These are phyloP conservation scores for Cataglyphis albicans DNA, from an alignment of 2,888 invertebrate species.

Conservation along the genomic window DNA sequence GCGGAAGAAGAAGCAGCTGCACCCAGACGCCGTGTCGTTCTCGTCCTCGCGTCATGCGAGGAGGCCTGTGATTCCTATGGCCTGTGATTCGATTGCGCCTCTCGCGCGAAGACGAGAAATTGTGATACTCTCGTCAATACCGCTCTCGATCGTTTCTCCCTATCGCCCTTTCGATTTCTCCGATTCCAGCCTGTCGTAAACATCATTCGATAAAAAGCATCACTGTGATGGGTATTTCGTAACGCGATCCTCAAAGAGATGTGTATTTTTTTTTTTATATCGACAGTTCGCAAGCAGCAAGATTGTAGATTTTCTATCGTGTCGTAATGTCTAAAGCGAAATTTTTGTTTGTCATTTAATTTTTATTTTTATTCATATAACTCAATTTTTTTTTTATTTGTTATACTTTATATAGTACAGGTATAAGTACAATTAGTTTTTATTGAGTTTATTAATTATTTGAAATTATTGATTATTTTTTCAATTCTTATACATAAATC, in stretches of 20 bases:
- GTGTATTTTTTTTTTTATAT: constrained; percentile 1
- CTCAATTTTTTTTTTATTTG: neutral
- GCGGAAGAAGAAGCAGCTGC: constrained; percentile 75
- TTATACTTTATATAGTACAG: too few species aligned
- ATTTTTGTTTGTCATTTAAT: neutral
- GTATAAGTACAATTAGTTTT: neutral
- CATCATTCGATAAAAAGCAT: constrained; percentile 16
- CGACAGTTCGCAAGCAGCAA: neutral
- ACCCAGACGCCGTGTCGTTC: constrained; percentile 56
- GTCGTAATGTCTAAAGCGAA: neutral
- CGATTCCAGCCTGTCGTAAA: constrained; percentile 30
- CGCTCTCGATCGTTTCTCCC: constrained; percentile 21
- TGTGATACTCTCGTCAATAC: constrained; percentile 42
- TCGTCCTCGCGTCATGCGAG: constrained; percentile 9
- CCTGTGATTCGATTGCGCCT: constrained; percentile 46
- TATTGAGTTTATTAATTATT: neutral
- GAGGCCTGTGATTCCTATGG: constrained; percentile 58
- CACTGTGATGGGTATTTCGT: constrained; percentile 29
- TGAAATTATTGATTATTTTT: neutral
- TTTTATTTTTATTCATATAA: neutral
- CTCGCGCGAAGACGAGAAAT: constrained; percentile 39
- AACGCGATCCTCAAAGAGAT: constrained; percentile 24
- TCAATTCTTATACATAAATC: neutral
- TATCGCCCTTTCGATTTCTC: constrained; percentile 7
- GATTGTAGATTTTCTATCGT: constrained; percentile 10